Percentiles rank a stretch among this genome's conserved stretches.
phyloP scores from a whole-genome alignment of 2,888 invertebrate genomes.

The Tridacna gigas region DNA sequence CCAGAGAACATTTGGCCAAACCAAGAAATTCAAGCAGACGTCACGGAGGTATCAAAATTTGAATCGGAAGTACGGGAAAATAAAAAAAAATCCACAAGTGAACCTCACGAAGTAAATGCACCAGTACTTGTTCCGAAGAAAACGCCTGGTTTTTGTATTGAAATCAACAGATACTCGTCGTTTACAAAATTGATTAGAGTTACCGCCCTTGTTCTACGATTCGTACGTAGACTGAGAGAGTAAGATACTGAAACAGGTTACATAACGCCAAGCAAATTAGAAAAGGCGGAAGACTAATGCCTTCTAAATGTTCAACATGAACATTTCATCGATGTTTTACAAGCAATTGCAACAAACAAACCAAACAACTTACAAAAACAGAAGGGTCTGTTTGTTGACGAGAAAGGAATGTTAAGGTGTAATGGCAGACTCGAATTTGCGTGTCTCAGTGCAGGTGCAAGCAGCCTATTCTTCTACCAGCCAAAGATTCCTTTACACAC shows the following conservation, averaged over 20 bases:
- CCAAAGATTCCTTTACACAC: constrained; percentile 33
- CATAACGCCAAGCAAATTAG: background rate
- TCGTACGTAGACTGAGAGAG: background rate
- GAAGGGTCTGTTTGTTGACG: background rate
- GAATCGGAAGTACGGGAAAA: too few species aligned
- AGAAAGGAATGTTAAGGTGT: background rate
- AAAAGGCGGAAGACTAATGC: background rate
- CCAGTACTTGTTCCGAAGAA: too few species aligned
- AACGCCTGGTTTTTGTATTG: too few species aligned
- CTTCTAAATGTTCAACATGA: background rate
- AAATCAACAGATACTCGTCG: background rate
- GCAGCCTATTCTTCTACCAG: constrained; percentile 12
- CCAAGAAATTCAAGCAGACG: too few species aligned
- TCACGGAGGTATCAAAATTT: too few species aligned
- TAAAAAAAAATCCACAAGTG: too few species aligned
- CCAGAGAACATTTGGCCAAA: too few species aligned
- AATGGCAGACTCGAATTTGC: background rate
- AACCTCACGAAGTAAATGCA: too few species aligned
- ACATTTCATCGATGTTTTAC: background rate
- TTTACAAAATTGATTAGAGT: constrained; percentile 1
- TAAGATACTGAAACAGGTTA: background rate
- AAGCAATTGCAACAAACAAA: background rate
- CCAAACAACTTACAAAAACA: constrained; percentile 16
- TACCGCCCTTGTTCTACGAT: background rate
- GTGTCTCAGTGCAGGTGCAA: constrained; percentile 6